Conservation (phyloP, 1,140 invertebrate genomes). For the Plectrocnemia conspersa region DNA sequence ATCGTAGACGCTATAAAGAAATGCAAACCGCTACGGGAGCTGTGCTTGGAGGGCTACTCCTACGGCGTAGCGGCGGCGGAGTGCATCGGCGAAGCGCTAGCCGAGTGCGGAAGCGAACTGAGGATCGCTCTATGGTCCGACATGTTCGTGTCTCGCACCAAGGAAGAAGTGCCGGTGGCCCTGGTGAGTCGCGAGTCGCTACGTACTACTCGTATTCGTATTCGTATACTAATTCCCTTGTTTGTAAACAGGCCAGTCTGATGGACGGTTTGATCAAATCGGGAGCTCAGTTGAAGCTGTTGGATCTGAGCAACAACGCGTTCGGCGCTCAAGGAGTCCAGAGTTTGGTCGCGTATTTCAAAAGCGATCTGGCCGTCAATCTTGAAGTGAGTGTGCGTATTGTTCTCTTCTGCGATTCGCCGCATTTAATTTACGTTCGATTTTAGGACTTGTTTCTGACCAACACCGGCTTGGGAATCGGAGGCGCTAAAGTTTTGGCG, state of each 20-base stretch:
- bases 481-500: slow-evolving; percentile 11
- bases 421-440: background rate
- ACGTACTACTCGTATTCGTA: too few relatives aligned
- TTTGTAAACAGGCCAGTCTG: slow-evolving; percentile 3
- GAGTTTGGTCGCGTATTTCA: slow-evolving; percentile 12
- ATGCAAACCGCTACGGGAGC: background rate
- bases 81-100: slow-evolving; percentile 1
- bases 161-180: slow-evolving; percentile 16
- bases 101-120: background rate
- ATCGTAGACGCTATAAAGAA: slow-evolving; percentile 5
- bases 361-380: slow-evolving; percentile 7
- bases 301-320: slow-evolving; percentile 16
- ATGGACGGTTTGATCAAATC: slow-evolving; percentile 11
- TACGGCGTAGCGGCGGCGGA: slow-evolving; percentile 7
- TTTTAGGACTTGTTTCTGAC: slow-evolving; percentile 13
- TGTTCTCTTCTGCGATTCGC: background rate
- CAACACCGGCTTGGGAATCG: slow-evolving; percentile 14
- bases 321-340: slow-evolving; percentile 12
- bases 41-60: slow-evolving; percentile 1
- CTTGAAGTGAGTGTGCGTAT: slow-evolving; percentile 1
- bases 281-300: background rate
- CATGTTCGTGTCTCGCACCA: slow-evolving; percentile 16
- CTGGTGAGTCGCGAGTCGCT: slow-evolving; percentile 4
- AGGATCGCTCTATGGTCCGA: slow-evolving; percentile 7
- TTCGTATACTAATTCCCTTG: background rate